Percentiles rank a stretch among this genome's conserved stretches.
These are phyloP conservation scores for Pseudomyrmex cubaensis DNA, from an alignment of 1,140 invertebrate genomes.

Conservation along the genomic window DNA sequence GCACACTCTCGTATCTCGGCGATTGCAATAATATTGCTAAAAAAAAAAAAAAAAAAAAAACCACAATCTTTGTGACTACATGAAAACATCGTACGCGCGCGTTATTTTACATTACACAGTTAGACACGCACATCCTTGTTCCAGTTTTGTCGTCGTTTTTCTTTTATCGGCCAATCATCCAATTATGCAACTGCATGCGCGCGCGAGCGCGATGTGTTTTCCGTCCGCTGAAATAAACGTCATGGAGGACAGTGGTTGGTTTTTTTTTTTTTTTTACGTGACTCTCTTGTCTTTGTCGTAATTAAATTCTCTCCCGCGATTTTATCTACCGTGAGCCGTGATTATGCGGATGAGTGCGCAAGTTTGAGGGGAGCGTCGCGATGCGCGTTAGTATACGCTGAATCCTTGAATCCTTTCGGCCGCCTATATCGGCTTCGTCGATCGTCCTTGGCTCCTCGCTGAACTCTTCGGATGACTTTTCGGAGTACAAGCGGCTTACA, in stretches of 20 bases:
- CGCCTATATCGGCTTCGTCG: neutral
- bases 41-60: too few species aligned
- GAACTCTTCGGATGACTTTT: neutral
- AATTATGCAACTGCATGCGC: conserved; percentile 32
- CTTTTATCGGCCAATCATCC: conserved; percentile 28
- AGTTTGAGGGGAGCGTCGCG: neutral
- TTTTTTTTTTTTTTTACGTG: conserved; percentile 13
- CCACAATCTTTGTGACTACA: neutral
- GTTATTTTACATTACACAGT: neutral
- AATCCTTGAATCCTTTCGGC: neutral
- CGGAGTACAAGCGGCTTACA: too few species aligned
- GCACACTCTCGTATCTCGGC: too few species aligned
- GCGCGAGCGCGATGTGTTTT: conserved; percentile 5
- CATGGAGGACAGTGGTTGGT: conserved; percentile 17
- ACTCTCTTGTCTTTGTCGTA: conserved; percentile 16
- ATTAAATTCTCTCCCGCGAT: conserved; percentile 37
- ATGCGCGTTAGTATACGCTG: neutral
- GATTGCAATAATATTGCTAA: too few species aligned
- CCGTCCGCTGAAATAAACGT: conserved; percentile 27
- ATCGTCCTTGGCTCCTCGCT: neutral
- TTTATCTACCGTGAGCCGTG: conserved; percentile 2
- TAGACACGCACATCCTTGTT: conserved; percentile 45
- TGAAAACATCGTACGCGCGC: neutral
- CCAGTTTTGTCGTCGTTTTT: conserved; percentile 30
- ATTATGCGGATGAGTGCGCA: conserved; percentile 28